Evolutionary conservation across 2,888 invertebrate species (phyloP).

Genomic region (Mylabris sibirica): DNA sequence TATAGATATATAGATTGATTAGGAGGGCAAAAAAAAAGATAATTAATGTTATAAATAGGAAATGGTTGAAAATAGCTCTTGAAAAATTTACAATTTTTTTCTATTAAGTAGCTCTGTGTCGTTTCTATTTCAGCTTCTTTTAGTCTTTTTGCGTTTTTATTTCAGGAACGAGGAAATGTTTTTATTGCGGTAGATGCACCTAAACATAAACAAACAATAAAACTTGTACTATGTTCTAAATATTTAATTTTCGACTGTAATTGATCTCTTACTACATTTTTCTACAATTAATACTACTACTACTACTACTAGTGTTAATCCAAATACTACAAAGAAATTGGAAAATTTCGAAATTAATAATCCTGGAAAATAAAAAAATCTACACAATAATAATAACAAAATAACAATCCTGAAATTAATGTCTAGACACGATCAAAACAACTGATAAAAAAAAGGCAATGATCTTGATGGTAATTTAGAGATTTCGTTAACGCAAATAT

Average conservation of each 20-base stretch:
- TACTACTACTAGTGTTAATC: background rate
- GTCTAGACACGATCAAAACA: constrained; percentile 13
- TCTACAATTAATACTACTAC: background rate
- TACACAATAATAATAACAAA: background rate
- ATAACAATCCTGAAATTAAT: constrained; percentile 10
- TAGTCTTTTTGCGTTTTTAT: no score
- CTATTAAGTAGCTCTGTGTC: background rate
- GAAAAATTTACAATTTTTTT: background rate
- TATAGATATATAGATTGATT: background rate
- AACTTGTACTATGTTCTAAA: background rate
- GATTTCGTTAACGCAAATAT: constrained; percentile 3
- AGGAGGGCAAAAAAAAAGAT: background rate
- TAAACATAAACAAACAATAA: constrained; percentile 26
- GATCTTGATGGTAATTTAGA: constrained; percentile 9
- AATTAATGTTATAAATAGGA: background rate
- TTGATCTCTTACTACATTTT: background rate
- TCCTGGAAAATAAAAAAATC: constrained; percentile 4
- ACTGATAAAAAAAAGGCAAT: constrained; percentile 10
- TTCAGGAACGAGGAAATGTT: constrained; percentile 30
- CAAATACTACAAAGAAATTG: background rate
- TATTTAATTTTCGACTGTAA: background rate
- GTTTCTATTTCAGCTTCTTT: no score
- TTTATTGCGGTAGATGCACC: constrained; percentile 28
- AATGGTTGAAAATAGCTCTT: background rate
- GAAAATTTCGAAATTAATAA: constrained; percentile 2